Conservation (phyloP, 2,888 invertebrate genomes). For the Megaustenia siamemsis region DNA sequence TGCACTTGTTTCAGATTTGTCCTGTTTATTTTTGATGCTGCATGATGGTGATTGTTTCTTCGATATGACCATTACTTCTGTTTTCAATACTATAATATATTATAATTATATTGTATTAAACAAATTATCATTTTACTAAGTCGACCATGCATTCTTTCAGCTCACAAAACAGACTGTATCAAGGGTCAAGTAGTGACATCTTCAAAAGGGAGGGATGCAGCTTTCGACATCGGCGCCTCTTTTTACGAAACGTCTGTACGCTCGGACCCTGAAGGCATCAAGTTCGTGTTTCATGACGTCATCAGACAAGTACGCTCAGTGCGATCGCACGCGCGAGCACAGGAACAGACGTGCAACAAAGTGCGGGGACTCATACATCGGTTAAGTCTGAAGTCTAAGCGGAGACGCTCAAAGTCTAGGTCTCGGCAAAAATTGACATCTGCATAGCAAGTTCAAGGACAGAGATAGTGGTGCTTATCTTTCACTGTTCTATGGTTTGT, state of each 20-base stretch:
- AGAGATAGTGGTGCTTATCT: neutral
- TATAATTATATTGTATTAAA: neutral
- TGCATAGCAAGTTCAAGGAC: constrained; percentile 25
- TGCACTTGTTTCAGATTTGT: no score
- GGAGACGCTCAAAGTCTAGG: constrained; percentile 43
- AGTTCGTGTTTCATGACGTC: constrained; percentile 57
- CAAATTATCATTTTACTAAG: neutral
- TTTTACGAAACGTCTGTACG: constrained; percentile 57
- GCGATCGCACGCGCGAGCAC: constrained; percentile 65
- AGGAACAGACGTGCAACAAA: constrained; percentile 59
- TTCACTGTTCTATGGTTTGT: no score
- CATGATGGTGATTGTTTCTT: no score
- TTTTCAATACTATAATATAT: neutral
- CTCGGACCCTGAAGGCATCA: constrained; percentile 48
- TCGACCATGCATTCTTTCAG: constrained; percentile 23
- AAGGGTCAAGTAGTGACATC: constrained; percentile 44
- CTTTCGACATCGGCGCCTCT: constrained; percentile 56
- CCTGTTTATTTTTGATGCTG: no score
- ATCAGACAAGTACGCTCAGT: constrained; percentile 58
- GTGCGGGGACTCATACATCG: constrained; percentile 51
- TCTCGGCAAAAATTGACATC: constrained; percentile 24
- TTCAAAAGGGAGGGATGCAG: constrained; percentile 55
- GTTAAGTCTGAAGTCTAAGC: constrained; percentile 47
- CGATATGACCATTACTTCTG: neutral
- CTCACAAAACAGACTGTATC: constrained; percentile 51